Percentiles rank a stretch among this genome's conserved stretches.
Evolutionary conservation across 2,888 invertebrate genomes (phyloP).

Genomic region (Clistopyga incitator): DNA sequence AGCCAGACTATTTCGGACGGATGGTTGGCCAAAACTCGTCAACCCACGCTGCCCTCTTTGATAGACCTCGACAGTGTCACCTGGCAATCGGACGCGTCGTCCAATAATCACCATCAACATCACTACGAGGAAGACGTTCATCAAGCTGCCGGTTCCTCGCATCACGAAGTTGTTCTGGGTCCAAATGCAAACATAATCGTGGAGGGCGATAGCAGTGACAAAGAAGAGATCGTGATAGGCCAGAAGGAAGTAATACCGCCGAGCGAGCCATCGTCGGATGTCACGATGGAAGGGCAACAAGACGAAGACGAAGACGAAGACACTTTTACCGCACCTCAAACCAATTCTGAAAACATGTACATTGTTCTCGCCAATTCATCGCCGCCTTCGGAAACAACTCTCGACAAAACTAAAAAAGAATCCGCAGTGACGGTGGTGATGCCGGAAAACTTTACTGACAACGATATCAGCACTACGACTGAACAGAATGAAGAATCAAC

Average conservation of each 20-base stretch:
- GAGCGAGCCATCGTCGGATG: slow-evolving; percentile 57
- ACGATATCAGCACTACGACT: slow-evolving; percentile 31
- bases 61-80: slow-evolving; percentile 74
- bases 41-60: slow-evolving; percentile 10
- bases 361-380: slow-evolving; percentile 77
- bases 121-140: slow-evolving; percentile 74
- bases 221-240: slow-evolving; percentile 77
- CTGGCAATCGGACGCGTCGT: slow-evolving; percentile 74
- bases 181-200: slow-evolving; percentile 79
- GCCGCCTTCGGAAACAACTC: slow-evolving; percentile 48
- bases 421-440: slow-evolving; percentile 75
- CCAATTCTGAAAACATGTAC: slow-evolving; percentile 73
- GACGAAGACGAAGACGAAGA: slow-evolving; percentile 43
- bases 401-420: slow-evolving; percentile 60
- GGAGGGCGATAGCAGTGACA: slow-evolving; percentile 75
- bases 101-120: slow-evolving; percentile 67
- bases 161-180: slow-evolving; percentile 76
- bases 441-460: slow-evolving; percentile 74
- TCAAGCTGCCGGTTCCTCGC: slow-evolving; percentile 73
- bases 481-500: background rate
- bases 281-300: slow-evolving; percentile 1
- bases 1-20: slow-evolving; percentile 79
- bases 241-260: slow-evolving; percentile 70
- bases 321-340: slow-evolving; percentile 20
- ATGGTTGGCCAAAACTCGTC: slow-evolving; percentile 68